These are phyloP conservation scores for Phasia obesa DNA, from an alignment of 2,888 invertebrate genomes.

Conservation along the genomic window DNA sequence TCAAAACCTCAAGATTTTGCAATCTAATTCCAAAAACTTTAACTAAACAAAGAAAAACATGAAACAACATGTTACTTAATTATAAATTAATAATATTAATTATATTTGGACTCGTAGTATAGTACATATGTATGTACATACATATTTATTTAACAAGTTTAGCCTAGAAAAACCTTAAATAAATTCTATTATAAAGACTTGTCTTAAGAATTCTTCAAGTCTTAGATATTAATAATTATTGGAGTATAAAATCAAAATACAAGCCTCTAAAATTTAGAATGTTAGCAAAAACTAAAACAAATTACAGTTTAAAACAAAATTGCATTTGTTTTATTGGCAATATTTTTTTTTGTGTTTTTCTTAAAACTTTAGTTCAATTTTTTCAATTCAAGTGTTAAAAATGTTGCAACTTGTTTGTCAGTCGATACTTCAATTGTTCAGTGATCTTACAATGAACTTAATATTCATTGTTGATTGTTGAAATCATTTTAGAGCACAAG, in stretches of 20 bases:
- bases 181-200: conserved; percentile 35
- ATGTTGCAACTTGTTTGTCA: conserved; percentile 44
- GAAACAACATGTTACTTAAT: conserved; percentile 12
- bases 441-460: conserved; percentile 71
- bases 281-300: conserved; percentile 27
- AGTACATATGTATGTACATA: not conserved
- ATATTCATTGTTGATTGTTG: conserved; percentile 68
- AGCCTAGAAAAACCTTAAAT: conserved; percentile 29
- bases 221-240: conserved; percentile 53
- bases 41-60: not conserved
- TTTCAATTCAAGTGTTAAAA: conserved; percentile 43
- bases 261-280: conserved; percentile 4
- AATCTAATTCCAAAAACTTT: conserved; percentile 1
- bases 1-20: not conserved
- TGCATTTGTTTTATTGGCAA: conserved; percentile 8
- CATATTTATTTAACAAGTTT: not conserved
- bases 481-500: conserved; percentile 36
- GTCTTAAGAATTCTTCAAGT: conserved; percentile 33
- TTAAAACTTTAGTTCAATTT: not conserved
- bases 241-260: conserved; percentile 58
- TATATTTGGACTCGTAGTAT: not conserved
- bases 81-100: conserved; percentile 3
- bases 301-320: conserved; percentile 18
- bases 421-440: conserved; percentile 51
- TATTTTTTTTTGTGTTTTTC: not conserved